These are phyloP conservation scores for Tyrannus savana DNA, from an alignment of 2,113 vertebrate species.

Conservation along the genomic window DNA sequence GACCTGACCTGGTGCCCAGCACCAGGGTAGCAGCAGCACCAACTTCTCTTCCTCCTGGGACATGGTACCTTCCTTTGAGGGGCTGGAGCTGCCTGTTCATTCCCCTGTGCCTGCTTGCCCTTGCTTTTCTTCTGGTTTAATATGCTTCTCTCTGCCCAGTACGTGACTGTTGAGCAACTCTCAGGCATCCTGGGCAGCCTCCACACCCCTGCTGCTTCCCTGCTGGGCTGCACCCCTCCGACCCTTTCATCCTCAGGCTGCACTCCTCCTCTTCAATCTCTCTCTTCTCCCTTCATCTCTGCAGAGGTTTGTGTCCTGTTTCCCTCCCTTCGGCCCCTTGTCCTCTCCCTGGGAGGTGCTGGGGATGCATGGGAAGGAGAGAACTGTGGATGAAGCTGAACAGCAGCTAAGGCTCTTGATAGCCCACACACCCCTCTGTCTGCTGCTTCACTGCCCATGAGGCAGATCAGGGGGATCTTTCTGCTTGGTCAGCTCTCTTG, in stretches of 20 bases:
- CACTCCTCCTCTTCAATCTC: conserved; percentile 59
- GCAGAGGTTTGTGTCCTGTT: conserved; percentile 80
- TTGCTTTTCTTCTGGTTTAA: background rate
- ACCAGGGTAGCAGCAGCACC: background rate
- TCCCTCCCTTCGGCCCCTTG: background rate
- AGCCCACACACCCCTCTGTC: rapidly evolving
- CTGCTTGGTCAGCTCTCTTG: background rate
- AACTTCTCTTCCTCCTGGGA: background rate
- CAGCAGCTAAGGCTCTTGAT: background rate
- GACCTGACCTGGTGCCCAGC: background rate
- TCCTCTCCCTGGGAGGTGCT: background rate
- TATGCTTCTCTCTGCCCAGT: conserved; percentile 76
- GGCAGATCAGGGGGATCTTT: background rate
- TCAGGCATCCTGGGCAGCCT: conserved; percentile 82
- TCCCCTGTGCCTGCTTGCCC: background rate
- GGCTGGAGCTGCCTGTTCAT: rapidly evolving
- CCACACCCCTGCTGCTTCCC: conserved; percentile 63
- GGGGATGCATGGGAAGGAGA: background rate
- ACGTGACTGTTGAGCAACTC: conserved; percentile 89
- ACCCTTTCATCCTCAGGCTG: conserved; percentile 73
- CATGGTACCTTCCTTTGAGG: background rate
- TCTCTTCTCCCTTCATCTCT: conserved; percentile 73
- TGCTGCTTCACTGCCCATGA: background rate
- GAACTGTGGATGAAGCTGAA: background rate
- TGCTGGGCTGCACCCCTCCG: conserved; percentile 27